Conservation (phyloP, 2,113 vertebrate genomes). For the Stigmatopora nigra region DNA sequence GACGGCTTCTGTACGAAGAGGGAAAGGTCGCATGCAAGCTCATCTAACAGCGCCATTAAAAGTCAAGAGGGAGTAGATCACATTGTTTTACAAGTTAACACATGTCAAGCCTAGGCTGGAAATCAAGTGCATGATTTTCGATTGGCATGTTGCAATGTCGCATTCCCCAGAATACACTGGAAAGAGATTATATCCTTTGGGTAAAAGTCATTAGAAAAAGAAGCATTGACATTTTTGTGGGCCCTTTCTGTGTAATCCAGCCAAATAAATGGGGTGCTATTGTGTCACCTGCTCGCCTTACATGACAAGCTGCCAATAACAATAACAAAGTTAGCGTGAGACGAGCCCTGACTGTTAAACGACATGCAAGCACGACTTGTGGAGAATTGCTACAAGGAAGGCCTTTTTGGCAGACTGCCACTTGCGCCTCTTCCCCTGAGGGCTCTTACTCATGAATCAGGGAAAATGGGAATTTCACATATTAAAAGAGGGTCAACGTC, state of each 20-base stretch:
- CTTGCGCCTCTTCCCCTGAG: conserved; percentile 61
- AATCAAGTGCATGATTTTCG: not conserved
- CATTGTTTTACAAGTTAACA: not conserved
- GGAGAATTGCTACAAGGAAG: conserved; percentile 53
- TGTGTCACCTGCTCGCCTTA: conserved; percentile 50
- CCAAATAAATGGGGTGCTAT: conserved; percentile 35
- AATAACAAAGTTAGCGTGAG: conserved; percentile 58
- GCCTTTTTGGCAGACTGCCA: conserved; percentile 74
- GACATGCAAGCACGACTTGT: conserved; percentile 55
- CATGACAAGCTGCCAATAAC: conserved; percentile 52
- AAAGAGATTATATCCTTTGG: not conserved
- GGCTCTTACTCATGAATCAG: conserved; percentile 72
- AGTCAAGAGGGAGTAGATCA: not conserved
- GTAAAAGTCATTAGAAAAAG: not conserved
- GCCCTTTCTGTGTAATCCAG: conserved; percentile 16
- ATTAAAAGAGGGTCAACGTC: conserved; percentile 76
- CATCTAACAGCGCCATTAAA: not conserved
- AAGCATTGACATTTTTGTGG: not conserved
- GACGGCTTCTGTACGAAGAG: conserved; percentile 6
- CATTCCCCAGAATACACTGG: not conserved
- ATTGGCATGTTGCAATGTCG: not conserved
- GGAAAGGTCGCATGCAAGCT: not conserved
- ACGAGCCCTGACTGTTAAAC: conserved; percentile 55
- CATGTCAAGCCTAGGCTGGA: not conserved
- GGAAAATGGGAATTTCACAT: conserved; percentile 77